These are phyloP conservation scores for Sesia bembeciformis DNA, from an alignment of 2,888 invertebrate genomes.

Conservation along the genomic window DNA sequence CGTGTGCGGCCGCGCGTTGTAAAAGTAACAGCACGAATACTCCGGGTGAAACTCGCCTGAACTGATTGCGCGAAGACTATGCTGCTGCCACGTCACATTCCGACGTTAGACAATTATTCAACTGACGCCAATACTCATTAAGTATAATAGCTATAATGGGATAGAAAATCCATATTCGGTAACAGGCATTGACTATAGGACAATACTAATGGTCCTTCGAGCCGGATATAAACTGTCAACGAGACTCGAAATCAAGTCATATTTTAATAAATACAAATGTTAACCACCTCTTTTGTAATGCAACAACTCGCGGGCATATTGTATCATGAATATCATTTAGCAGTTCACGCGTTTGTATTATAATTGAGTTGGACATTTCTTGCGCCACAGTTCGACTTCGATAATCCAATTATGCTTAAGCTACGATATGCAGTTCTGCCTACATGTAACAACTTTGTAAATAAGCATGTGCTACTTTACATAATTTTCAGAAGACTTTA, in stretches of 20 bases:
- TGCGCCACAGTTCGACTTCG: neutral
- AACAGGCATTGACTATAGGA: neutral
- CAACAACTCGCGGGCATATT: neutral
- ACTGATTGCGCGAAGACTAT: conserved; percentile 48
- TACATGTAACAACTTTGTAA: neutral
- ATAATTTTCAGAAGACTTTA: too few relatives aligned
- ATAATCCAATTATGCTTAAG: neutral
- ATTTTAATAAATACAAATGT: too few relatives aligned
- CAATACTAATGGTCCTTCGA: neutral
- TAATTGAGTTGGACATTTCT: neutral
- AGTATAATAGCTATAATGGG: too few relatives aligned
- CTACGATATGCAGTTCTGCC: neutral
- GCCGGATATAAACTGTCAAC: neutral
- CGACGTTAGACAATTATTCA: conserved; percentile 36
- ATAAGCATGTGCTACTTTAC: neutral
- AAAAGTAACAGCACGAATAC: conserved; percentile 72
- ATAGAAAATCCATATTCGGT: neutral
- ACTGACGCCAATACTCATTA: conserved; percentile 3
- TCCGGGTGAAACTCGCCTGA: conserved; percentile 69
- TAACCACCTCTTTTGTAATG: neutral
- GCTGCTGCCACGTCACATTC: conserved; percentile 50
- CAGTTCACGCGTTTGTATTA: neutral
- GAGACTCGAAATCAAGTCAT: too few relatives aligned
- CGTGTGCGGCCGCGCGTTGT: conserved; percentile 70
- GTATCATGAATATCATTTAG: neutral